Conservation (phyloP, 2,797 vertebrate genomes). For the Oreortyx pictus region DNA sequence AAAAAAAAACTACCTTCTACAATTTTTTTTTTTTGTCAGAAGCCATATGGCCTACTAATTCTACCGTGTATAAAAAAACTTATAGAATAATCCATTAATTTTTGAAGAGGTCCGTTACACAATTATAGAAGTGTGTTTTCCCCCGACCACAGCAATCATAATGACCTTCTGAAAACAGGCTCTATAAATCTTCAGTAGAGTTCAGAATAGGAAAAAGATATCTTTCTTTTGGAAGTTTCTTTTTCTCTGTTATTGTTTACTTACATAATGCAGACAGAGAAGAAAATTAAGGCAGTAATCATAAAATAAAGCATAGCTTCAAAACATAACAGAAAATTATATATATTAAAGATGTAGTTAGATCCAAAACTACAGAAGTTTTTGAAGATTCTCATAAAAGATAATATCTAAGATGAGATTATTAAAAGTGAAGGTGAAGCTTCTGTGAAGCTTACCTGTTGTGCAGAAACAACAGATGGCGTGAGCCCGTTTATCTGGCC, state of each 20-base stretch:
- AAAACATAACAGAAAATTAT: neutral
- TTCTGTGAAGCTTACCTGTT: neutral
- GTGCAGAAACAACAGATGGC: neutral
- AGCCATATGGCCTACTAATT: neutral
- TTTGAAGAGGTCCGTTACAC: constrained; percentile 40
- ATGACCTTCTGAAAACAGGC: neutral
- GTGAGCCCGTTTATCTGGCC: neutral
- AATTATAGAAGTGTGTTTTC: constrained; percentile 31
- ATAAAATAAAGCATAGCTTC: neutral
- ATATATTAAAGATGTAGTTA: neutral
- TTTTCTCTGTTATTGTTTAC: neutral
- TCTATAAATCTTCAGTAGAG: neutral
- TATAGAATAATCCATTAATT: constrained; percentile 33
- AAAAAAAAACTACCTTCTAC: neutral
- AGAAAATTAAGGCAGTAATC: neutral
- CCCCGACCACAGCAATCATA: neutral
- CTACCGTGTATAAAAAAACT: constrained; percentile 32
- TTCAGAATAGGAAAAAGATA: neutral
- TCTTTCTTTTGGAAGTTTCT: neutral
- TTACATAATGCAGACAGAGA: neutral
- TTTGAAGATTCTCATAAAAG: neutral
- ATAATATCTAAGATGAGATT: neutral
- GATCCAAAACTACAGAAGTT: neutral
- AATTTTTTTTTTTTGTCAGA: neutral
- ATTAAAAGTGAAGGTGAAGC: too few relatives aligned